Evolutionary conservation across 2,113 vertebrate genomes (phyloP), one percentile per base, ranked within the genome.

Genomic region (Microtus ochrogaster): DNA sequence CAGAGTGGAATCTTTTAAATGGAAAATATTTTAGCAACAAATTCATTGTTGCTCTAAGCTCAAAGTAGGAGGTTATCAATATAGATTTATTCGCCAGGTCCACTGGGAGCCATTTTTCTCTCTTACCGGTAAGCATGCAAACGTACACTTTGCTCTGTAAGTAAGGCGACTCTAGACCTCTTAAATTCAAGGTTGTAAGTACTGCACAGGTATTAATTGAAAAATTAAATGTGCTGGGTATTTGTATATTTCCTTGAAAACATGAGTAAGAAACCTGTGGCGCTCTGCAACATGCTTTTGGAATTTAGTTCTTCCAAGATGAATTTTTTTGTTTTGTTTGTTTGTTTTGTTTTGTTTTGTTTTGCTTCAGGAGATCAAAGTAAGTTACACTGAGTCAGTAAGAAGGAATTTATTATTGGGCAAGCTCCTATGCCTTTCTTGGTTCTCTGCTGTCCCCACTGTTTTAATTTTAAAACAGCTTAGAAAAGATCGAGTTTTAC

Each of bases 231-330:
- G 4, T 65, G 14, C 44, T 70, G 78, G 70, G 78, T 92, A 95
- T 85, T 44, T 86, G 30, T 58, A 7, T 52, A 19, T 8, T 79
- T 78, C 78, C n/a, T 95, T 87, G 79, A 66, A 85, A 78, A 52
- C 6, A 47, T 39, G 33, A 70, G 26, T 28, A 61, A 86, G n/a
- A n/a, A 92, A 72, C 52, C 66, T 47, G 10, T 70, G 47, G 3
- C 3, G 84, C 0, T 91, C 39, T 95, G 87, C 0, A 39, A 65
- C 52, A 77, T 19, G 86, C 47, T 74, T 26, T 13, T 88, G 13
- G 47, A 16, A 19, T 89, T 89, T 91, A 72, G 16, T 76, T 89
- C 74, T 96, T 63, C 49, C 55, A 14, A 85, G 41, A 81, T 91
- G 73, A 70, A 13, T 33, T 65, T 22, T 66, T 21, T 17, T 55